These are phyloP conservation scores for Drosophila algonquin DNA, from an alignment of 2,888 invertebrate genomes.

Conservation along the genomic window DNA sequence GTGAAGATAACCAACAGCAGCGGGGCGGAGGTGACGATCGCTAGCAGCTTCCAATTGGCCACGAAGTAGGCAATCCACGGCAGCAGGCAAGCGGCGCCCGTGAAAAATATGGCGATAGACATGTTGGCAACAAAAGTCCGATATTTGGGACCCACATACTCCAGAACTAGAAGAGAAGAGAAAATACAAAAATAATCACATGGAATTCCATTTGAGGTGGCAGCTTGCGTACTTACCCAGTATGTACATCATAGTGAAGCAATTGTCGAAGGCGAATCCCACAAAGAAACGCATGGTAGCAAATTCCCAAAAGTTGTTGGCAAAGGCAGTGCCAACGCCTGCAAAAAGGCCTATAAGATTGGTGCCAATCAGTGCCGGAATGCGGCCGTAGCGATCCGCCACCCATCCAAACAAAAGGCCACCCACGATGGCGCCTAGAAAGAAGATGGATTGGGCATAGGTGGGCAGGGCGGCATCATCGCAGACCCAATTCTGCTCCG, in stretches of 20 bases:
- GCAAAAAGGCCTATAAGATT: conserved; percentile 90
- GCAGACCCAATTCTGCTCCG: conserved; percentile 95
- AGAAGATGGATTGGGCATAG: conserved; percentile 93
- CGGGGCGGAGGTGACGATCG: conserved; percentile 92
- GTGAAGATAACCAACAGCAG: conserved; percentile 89
- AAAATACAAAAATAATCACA: background rate
- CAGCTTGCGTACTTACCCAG: conserved; percentile 87
- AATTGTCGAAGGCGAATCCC: conserved; percentile 94
- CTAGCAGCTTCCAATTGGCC: conserved; percentile 91
- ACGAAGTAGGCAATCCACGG: conserved; percentile 94
- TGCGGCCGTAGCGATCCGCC: conserved; percentile 93
- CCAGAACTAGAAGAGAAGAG: conserved; percentile 88
- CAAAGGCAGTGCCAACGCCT: conserved; percentile 90
- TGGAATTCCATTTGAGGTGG: background rate
- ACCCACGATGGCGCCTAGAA: conserved; percentile 94
- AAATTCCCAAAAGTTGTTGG: conserved; percentile 90
- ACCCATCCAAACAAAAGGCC: conserved; percentile 94
- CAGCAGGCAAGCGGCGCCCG: conserved; percentile 90
- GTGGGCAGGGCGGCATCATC: conserved; percentile 91
- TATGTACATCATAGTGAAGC: conserved; percentile 97
- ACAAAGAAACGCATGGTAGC: conserved; percentile 92
- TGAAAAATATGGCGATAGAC: conserved; percentile 95
- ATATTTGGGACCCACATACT: conserved; percentile 95
- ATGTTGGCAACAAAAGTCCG: conserved; percentile 95
- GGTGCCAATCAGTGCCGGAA: conserved; percentile 91